Evolutionary conservation across 2,797 vertebrate genomes (phyloP).

Genomic region (Spinus pinus): DNA sequence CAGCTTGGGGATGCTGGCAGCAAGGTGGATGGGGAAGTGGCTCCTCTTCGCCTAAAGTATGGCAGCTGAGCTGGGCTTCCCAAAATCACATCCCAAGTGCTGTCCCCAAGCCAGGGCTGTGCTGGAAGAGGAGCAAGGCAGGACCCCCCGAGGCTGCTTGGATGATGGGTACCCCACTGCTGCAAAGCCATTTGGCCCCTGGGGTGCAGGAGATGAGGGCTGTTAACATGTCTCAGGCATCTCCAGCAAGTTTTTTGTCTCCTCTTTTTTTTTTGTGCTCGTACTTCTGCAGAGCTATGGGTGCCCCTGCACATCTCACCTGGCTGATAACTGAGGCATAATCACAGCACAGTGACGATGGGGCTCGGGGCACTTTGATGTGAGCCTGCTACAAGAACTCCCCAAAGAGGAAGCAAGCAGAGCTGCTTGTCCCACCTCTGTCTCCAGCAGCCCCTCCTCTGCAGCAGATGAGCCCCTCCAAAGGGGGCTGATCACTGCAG

Average conservation of each 20-base stretch:
- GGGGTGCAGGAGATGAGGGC: background rate
- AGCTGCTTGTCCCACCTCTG: background rate
- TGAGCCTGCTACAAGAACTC: background rate
- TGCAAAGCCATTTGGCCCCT: background rate
- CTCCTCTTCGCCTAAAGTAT: background rate
- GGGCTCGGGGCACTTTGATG: background rate
- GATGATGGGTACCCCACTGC: background rate
- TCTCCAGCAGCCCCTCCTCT: background rate
- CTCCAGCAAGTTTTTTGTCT: background rate
- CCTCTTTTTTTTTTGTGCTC: background rate
- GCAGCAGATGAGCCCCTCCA: background rate
- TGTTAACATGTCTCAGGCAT: background rate
- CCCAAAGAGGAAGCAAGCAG: background rate
- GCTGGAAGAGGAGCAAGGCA: background rate
- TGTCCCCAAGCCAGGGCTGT: fast-evolving
- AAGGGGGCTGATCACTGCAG: background rate
- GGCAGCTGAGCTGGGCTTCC: background rate
- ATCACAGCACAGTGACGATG: background rate
- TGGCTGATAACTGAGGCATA: background rate
- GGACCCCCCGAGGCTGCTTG: background rate
- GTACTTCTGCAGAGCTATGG: background rate
- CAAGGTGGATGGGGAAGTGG: background rate
- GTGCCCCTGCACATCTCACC: background rate
- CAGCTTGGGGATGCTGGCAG: background rate
- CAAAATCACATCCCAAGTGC: fast-evolving